A percentile compares a stretch with the other conserved stretches of the same genome.
These are phyloP conservation scores for Romanogobio albipinnatus DNA, from an alignment of 2,113 vertebrate genomes.

Conservation along the genomic window DNA sequence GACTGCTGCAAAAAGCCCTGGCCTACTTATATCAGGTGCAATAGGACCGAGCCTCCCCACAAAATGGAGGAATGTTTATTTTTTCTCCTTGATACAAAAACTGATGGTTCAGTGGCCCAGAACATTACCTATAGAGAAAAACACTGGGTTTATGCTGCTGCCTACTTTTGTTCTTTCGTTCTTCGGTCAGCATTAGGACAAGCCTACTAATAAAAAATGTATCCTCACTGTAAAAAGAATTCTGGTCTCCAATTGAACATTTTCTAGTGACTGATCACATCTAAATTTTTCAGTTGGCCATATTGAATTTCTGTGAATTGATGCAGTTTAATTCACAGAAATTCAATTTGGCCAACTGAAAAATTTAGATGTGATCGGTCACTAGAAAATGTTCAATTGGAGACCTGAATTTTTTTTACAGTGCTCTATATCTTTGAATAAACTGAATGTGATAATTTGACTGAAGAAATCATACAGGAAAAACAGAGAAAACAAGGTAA, in stretches of 20 bases:
- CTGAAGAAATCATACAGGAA: background rate
- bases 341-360: no score
- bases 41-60: constrained; percentile 29
- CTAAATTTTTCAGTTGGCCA: no score
- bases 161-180: background rate
- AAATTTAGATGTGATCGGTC: no score
- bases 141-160: background rate
- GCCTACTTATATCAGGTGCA: constrained; percentile 57
- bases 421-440: background rate
- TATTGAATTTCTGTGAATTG: no score
- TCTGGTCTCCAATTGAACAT: no score
- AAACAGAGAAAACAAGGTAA: background rate
- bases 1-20: constrained; percentile 33
- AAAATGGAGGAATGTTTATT: constrained; percentile 39
- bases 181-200: background rate
- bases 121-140: constrained; percentile 19
- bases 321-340: no score
- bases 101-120: constrained; percentile 14
- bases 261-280: no score
- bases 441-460: background rate
- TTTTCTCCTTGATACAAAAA: constrained; percentile 7
- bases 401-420: no score
- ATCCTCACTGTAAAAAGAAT: no score
- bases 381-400: no score
- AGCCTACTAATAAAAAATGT: background rate